phyloP scores from a whole-genome alignment of 2,888 invertebrate species.

The Mechanitis messenoides region DNA sequence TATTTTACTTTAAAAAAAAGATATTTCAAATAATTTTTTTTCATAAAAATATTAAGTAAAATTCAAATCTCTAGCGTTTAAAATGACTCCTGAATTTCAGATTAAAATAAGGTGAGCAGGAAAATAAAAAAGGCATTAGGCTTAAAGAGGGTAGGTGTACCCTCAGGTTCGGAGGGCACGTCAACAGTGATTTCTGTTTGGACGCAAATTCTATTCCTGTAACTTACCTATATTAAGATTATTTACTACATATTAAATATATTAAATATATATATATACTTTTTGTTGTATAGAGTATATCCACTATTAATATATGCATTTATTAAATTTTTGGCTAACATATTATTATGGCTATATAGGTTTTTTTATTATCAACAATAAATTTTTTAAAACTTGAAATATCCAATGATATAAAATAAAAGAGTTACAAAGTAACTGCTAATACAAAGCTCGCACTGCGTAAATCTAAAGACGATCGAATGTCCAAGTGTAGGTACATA shows the following conservation, averaged over 20 bases:
- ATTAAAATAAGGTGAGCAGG: slow-evolving; percentile 19
- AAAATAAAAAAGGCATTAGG: slow-evolving; percentile 66
- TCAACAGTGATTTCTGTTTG: slow-evolving; percentile 55
- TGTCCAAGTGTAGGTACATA: slow-evolving; percentile 57
- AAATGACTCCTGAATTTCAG: background rate
- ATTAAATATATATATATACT: background rate
- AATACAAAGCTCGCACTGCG: background rate
- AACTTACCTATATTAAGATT: background rate
- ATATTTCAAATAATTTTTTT: too few relatives aligned
- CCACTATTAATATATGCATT: too few relatives aligned
- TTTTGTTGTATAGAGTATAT: background rate
- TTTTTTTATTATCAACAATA: too few relatives aligned
- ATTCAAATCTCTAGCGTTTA: background rate
- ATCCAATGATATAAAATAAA: background rate
- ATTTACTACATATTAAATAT: background rate
- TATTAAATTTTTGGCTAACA: too few relatives aligned
- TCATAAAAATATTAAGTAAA: too few relatives aligned
- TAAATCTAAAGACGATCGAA: slow-evolving; percentile 31
- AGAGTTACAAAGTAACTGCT: background rate
- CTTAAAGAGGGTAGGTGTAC: slow-evolving; percentile 52
- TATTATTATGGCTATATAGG: too few relatives aligned
- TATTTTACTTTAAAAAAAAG: too few relatives aligned
- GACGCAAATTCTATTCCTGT: slow-evolving; percentile 31
- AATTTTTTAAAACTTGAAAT: background rate
- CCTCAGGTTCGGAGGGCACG: slow-evolving; percentile 56